Evolutionary conservation across 2,888 invertebrate species (phyloP), one percentile per base, ranked within the genome.

Genomic region (Polietes domitor): DNA sequence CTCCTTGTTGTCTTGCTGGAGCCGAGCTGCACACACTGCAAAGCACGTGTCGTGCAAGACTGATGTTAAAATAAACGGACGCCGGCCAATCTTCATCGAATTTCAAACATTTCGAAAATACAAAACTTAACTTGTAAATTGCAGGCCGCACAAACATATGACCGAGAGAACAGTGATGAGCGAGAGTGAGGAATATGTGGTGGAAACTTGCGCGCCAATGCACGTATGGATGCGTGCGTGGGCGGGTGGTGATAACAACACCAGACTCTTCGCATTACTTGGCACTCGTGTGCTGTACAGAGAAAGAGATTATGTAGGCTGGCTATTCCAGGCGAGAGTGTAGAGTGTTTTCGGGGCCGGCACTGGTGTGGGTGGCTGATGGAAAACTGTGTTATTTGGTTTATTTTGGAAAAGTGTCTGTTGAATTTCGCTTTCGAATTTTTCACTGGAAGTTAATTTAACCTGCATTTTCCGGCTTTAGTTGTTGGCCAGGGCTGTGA

Each of bases 401-500:
- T 19, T 77, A 61, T 26, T 63, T 17, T 50, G 50, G 26, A 19
- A 50, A 71, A 71, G n/a, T 58, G 76, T 83, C 55, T 78, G 72
- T 47, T 73, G 58, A 77, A 61, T 79, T 83, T 83, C 83, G 68
- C 79, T 79, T 83, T 83, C 83, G 68, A 76, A 77, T 76, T 68
- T 65, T 71, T 78, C 76, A 79, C 83, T 83, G 83, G 83, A 83
- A 83, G 79, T 79, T 37, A 83, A 83, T 75, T 79, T 37, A 21
- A 83, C 43, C 65, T n/a, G 53, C 17, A 26, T 82, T 76, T 79
- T 72, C 82, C 83, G 79, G 76, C 6, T 77, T 47, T 12, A 61
- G 63, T 4, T 74, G 74, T 55, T 82, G 55, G 41, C 75, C 65
- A 72, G 43, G 75, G 21, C 47, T 37, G 53, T 71, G 72, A 82